phyloP scores from a whole-genome alignment of 1,140 invertebrate species.

The Panonychus citri region DNA sequence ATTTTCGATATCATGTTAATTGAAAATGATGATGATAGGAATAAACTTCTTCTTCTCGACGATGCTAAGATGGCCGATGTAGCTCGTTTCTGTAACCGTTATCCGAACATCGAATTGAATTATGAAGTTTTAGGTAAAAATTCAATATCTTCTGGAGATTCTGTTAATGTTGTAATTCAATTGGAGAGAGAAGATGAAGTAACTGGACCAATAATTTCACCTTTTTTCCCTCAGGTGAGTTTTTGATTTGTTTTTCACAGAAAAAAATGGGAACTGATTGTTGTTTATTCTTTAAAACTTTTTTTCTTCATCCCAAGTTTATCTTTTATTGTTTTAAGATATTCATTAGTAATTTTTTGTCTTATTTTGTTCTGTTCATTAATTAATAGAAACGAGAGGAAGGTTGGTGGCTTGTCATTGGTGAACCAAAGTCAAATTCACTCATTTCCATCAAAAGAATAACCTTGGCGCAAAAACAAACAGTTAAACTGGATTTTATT shows the following conservation, averaged over 20 bases:
- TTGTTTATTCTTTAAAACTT: too few relatives aligned
- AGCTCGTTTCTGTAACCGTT: conserved; percentile 90
- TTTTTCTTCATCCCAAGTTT: background rate
- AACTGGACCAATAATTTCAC: conserved; percentile 86
- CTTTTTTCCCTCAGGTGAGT: conserved; percentile 74
- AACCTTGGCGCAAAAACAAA: conserved; percentile 32
- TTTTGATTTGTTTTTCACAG: too few relatives aligned
- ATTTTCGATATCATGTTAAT: conserved; percentile 95
- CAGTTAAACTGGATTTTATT: conserved; percentile 72
- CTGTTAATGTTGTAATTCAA: conserved; percentile 66
- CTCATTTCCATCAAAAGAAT: conserved; percentile 86
- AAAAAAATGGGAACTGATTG: background rate
- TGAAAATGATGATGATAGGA: conserved; percentile 79
- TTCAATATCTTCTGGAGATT: conserved; percentile 38
- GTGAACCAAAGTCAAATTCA: conserved; percentile 79
- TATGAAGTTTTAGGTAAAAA: conserved; percentile 75
- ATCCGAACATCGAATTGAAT: conserved; percentile 91
- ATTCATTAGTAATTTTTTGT: conserved; percentile 3
- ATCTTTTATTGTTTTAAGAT: background rate
- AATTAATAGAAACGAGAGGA: conserved; percentile 72
- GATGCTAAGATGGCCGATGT: conserved; percentile 85
- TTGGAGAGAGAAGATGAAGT: conserved; percentile 90
- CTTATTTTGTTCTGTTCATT: background rate
- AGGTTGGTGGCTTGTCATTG: conserved; percentile 99
- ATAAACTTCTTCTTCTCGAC: conserved; percentile 53